Evolutionary conservation across 2,888 invertebrate species (phyloP).

Genomic region (Bedellia somnulentella): DNA sequence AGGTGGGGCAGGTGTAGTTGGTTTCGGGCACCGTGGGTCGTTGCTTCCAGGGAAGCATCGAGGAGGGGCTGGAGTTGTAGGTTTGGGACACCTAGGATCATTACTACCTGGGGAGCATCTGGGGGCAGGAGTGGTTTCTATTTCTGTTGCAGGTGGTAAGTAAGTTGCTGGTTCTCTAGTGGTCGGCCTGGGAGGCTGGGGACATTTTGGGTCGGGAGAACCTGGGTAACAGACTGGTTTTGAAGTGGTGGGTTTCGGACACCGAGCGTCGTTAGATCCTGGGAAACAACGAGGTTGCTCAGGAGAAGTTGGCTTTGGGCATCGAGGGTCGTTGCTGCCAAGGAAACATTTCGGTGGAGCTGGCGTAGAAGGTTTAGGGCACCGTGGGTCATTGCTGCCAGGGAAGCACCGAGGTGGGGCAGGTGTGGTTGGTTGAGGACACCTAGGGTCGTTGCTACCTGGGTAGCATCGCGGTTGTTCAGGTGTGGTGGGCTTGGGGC

Average conservation of each 20-base stretch:
- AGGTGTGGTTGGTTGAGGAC: slow-evolving; percentile 18
- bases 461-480: slow-evolving; percentile 24
- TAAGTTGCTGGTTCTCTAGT: slow-evolving; percentile 12
- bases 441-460: slow-evolving; percentile 29
- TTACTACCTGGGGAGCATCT: slow-evolving; percentile 15
- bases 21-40: slow-evolving; percentile 17
- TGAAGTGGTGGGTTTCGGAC: slow-evolving; percentile 13
- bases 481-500: slow-evolving; percentile 14
- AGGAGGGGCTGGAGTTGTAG: slow-evolving; percentile 13
- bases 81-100: slow-evolving; percentile 14
- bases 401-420: slow-evolving; percentile 13
- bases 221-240: slow-evolving; percentile 17
- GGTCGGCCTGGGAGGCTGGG: slow-evolving; percentile 15
- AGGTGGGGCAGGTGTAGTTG: slow-evolving; percentile 14
- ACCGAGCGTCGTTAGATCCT: slow-evolving; percentile 15
- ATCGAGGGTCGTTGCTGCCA: slow-evolving; percentile 9
- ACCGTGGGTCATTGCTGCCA: slow-evolving; percentile 13
- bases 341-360: slow-evolving; percentile 13
- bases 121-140: slow-evolving; percentile 12
- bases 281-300: slow-evolving; percentile 9
- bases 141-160: slow-evolving; percentile 17
- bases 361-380: slow-evolving; percentile 12
- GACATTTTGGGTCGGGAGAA: slow-evolving; percentile 16
- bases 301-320: slow-evolving; percentile 16
- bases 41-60: slow-evolving; percentile 8